A percentile compares a stretch with the other conserved stretches of the same genome.
These are phyloP conservation scores for Siderastrea siderea DNA, from an alignment of 92 coral and sea anemone species.

Conservation along the genomic window DNA sequence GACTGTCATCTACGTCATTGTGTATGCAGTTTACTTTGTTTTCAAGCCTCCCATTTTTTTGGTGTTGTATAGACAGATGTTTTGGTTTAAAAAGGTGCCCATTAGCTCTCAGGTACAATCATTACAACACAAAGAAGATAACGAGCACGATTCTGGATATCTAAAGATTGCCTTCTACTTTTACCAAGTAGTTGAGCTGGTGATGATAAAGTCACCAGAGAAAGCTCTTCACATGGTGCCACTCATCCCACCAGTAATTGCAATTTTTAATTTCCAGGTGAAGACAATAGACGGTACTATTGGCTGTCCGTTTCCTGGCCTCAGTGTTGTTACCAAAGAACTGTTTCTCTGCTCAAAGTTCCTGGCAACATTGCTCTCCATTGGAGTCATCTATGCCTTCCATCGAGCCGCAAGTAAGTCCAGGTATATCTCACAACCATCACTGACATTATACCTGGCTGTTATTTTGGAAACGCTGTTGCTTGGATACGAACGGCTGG, in stretches of 20 bases:
- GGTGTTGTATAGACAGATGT: slow-evolving; percentile 1
- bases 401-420: slow-evolving; percentile 11
- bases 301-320: slow-evolving; percentile 72
- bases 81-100: slow-evolving; percentile 23
- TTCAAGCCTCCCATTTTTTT: slow-evolving; percentile 59
- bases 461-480: slow-evolving; percentile 48
- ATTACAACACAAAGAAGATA: not conserved
- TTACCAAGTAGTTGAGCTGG: slow-evolving; percentile 24
- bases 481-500: slow-evolving; percentile 65
- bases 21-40: slow-evolving; percentile 51
- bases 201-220: slow-evolving; percentile 28
- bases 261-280: slow-evolving; percentile 58
- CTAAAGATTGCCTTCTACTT: slow-evolving; percentile 34
- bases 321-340: slow-evolving; percentile 65
- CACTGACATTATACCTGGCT: slow-evolving; percentile 17
- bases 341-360: slow-evolving; percentile 51
- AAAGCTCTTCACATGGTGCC: slow-evolving; percentile 6
- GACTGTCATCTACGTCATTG: not conserved
- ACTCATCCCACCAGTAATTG: slow-evolving; percentile 27
- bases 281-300: slow-evolving; percentile 18
- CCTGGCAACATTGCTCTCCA: slow-evolving; percentile 35
- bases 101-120: not conserved
- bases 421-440: slow-evolving; percentile 3
- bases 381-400: slow-evolving; percentile 25
- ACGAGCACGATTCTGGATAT: slow-evolving; percentile 25